These are phyloP conservation scores for Gymnobelideus leadbeateri DNA, from an alignment of 2,113 vertebrate species.

Conservation along the genomic window DNA sequence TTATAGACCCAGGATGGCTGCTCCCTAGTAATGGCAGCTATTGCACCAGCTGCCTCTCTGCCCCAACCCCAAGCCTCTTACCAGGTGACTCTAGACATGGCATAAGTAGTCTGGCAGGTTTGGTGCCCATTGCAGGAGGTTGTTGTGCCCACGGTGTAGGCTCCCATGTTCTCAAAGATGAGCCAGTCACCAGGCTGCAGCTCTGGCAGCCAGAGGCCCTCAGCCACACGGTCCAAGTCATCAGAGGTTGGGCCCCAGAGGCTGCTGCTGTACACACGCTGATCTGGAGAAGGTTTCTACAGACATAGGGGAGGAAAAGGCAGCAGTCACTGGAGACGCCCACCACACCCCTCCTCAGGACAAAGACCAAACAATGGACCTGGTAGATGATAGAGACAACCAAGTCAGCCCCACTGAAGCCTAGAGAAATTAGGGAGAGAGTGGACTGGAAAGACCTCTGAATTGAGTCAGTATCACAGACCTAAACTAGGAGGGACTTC, in stretches of 20 bases:
- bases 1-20: not conserved
- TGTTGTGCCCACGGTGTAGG: conserved; percentile 74
- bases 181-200: conserved; percentile 87
- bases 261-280: conserved; percentile 79
- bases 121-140: not conserved
- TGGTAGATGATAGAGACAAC: not conserved
- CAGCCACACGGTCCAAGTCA: conserved; percentile 73
- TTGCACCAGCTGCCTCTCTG: not conserved
- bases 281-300: conserved; percentile 81
- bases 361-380: not conserved
- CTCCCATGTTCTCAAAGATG: conserved; percentile 86
- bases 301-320: not conserved
- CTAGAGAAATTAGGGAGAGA: not conserved
- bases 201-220: conserved; percentile 81
- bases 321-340: not conserved
- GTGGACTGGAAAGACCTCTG: not conserved
- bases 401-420: not conserved
- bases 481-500: not conserved
- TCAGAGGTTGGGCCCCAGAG: conserved; percentile 78
- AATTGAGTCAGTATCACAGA: not conserved
- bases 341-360: not conserved
- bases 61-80: conserved; percentile 75
- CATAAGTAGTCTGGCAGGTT: conserved; percentile 74
- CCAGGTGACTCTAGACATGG: conserved; percentile 87
- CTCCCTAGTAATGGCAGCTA: not conserved